Percentiles rank a stretch among this genome's conserved stretches.
Conservation (phyloP, 2,113 vertebrate species). For the Procavia capensis region DNA sequence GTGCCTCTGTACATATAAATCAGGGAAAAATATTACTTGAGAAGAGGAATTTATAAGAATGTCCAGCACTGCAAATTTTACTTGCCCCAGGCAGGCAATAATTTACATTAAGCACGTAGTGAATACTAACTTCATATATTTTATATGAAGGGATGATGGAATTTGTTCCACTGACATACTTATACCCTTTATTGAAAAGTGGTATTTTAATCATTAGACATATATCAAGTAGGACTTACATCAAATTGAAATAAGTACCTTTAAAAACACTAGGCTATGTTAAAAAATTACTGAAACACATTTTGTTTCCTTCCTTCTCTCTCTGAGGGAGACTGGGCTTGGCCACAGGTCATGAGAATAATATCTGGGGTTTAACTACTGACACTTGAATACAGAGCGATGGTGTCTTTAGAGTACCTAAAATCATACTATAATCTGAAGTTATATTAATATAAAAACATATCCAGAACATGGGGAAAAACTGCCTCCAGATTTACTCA, state of each 20-base stretch:
- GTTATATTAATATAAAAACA: not conserved
- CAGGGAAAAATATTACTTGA: not conserved
- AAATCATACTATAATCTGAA: not conserved
- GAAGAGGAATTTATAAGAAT: conserved; percentile 37
- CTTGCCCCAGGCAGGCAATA: conserved; percentile 1
- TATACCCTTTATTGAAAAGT: conserved; percentile 15
- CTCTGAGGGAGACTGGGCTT: not conserved
- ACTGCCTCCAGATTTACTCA: not conserved
- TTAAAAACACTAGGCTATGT: conserved; percentile 7
- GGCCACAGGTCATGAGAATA: not conserved
- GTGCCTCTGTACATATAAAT: not conserved
- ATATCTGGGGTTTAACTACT: not conserved
- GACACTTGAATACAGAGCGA: not conserved
- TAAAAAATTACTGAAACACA: conserved; percentile 40
- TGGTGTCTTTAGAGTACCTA: not conserved
- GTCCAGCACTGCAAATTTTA: not conserved
- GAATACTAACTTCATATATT: not conserved
- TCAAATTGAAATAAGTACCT: conserved; percentile 39
- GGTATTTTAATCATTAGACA: conserved; percentile 21
- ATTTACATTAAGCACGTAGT: not conserved
- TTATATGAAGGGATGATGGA: conserved; percentile 21
- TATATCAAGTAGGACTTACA: not conserved
- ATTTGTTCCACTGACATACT: not conserved
- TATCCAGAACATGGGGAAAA: not conserved
- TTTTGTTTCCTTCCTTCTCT: not conserved